Conservation (phyloP, 2,888 invertebrate genomes). For the Caradrina kadenii region DNA sequence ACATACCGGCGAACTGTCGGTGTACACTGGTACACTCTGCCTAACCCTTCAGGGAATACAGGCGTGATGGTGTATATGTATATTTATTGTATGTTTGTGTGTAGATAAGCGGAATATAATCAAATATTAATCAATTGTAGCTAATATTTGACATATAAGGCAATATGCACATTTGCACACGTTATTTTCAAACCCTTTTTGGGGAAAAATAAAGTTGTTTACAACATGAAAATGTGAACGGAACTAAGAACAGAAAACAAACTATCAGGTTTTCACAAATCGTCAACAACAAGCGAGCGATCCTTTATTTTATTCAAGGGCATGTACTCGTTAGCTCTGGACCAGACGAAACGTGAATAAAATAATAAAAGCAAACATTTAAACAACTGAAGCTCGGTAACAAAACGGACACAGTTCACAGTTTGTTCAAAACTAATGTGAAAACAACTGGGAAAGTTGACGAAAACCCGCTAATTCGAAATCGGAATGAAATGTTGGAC, state of each 20-base stretch:
- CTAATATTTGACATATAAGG: no score
- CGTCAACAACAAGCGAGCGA: not conserved
- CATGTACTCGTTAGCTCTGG: slow-evolving; percentile 15
- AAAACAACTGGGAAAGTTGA: slow-evolving; percentile 34
- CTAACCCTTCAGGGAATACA: no score
- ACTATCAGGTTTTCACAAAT: not conserved
- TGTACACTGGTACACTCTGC: no score
- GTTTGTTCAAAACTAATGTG: slow-evolving; percentile 43
- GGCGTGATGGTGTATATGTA: no score
- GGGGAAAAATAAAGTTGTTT: no score
- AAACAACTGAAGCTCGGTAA: not conserved
- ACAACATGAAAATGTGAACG: not conserved
- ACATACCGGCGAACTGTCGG: no score
- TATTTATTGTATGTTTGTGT: no score
- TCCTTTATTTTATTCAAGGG: slow-evolving; percentile 19
- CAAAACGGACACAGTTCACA: slow-evolving; percentile 28
- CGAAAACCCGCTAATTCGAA: slow-evolving; percentile 11
- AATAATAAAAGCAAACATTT: slow-evolving; percentile 38
- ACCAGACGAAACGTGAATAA: slow-evolving; percentile 16
- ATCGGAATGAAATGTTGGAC: slow-evolving; percentile 3
- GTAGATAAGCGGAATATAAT: no score
- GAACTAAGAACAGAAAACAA: not conserved
- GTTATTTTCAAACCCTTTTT: no score
- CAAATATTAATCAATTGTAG: no score
- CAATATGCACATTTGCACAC: no score